phyloP scores from a whole-genome alignment of 2,888 invertebrate genomes.

The Monopis laevigella region DNA sequence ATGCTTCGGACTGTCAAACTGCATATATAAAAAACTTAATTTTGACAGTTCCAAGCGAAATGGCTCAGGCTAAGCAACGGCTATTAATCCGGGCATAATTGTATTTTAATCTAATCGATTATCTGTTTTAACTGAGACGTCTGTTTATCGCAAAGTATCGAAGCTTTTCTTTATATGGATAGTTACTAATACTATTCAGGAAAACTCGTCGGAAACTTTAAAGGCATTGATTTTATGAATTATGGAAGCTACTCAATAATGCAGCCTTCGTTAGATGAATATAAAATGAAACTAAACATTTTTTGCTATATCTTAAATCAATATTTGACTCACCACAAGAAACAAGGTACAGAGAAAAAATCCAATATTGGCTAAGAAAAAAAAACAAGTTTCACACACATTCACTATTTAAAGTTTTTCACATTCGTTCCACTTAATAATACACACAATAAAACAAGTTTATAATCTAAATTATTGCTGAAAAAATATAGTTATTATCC shows the following conservation, averaged over 20 bases:
- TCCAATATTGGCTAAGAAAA: constrained; percentile 7
- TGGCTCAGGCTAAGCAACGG: no score
- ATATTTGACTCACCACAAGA: constrained; percentile 6
- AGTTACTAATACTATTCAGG: no score
- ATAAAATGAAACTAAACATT: no score
- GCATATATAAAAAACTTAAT: no score
- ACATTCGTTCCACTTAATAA: background rate
- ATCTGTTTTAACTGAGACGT: background rate
- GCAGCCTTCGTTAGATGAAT: no score
- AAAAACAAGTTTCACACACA: constrained; percentile 11
- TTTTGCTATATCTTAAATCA: background rate
- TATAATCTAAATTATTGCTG: no score
- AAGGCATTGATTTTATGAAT: no score
- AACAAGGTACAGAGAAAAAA: constrained; percentile 6
- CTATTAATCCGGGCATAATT: no score
- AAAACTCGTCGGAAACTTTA: no score
- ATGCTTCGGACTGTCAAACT: no score
- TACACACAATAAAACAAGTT: constrained; percentile 1
- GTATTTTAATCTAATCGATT: constrained; percentile 5
- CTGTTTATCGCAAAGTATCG: background rate
- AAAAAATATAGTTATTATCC: background rate
- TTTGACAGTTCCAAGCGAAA: no score
- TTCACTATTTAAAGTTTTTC: background rate
- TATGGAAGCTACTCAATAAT: no score
- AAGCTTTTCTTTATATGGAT: background rate